phyloP scores from a whole-genome alignment of 2,113 vertebrate species.

The Laterallus jamaicensis region DNA sequence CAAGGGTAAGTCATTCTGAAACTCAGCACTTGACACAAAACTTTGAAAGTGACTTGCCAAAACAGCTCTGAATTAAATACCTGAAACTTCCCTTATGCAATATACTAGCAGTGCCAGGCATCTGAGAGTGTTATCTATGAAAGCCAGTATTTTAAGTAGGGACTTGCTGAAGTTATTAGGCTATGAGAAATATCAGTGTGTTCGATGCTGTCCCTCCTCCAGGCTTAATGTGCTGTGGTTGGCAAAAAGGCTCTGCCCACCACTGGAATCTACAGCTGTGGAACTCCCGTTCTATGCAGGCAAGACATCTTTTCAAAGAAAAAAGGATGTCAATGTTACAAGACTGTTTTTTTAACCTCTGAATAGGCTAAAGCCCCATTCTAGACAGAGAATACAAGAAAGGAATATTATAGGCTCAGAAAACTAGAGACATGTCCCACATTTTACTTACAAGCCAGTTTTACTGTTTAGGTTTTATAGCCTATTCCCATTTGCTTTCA shows the following conservation, averaged over 20 bases:
- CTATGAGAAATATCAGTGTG: rapidly evolving
- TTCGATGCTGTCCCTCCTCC: not conserved
- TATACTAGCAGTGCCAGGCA: not conserved
- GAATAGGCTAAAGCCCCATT: not conserved
- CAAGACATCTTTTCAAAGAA: not conserved
- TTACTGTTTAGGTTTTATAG: not conserved
- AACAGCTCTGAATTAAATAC: not conserved
- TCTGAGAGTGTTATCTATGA: not conserved
- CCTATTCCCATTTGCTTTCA: not conserved
- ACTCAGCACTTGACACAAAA: not conserved
- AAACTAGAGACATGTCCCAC: not conserved
- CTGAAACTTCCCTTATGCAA: not conserved
- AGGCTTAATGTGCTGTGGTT: not conserved
- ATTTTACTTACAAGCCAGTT: not conserved
- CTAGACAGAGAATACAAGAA: not conserved
- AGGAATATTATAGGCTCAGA: not conserved
- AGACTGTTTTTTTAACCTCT: not conserved
- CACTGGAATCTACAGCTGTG: not conserved
- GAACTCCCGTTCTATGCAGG: not conserved
- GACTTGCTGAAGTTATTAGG: not conserved
- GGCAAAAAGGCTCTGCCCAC: not conserved
- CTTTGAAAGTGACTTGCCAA: not conserved
- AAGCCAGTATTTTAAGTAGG: not conserved
- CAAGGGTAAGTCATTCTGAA: not conserved
- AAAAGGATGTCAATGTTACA: not conserved